Conservation (phyloP, 2,797 vertebrate genomes). For the Leptodactylus fallax region DNA sequence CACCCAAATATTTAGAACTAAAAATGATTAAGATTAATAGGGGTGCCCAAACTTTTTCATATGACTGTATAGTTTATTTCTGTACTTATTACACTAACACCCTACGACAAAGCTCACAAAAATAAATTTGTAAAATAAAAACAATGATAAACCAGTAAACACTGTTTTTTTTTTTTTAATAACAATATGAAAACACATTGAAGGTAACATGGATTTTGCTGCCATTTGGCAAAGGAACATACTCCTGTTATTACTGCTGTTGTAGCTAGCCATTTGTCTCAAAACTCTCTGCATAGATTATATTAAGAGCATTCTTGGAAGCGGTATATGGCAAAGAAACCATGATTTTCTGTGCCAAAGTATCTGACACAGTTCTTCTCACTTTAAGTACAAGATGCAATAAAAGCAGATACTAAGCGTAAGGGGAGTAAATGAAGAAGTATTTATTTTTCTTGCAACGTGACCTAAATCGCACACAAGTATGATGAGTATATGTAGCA, state of each 20-base stretch:
- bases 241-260: slow-evolving; percentile 11
- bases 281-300: slow-evolving; percentile 31
- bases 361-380: slow-evolving; percentile 10
- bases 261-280: background rate
- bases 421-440: background rate
- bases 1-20: no score
- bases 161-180: background rate
- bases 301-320: slow-evolving; percentile 34
- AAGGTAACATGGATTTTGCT: background rate
- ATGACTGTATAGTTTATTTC: no score
- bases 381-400: background rate
- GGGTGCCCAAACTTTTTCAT: no score
- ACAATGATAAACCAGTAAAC: background rate
- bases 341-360: slow-evolving; percentile 13
- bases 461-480: background rate
- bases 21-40: no score
- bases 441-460: background rate
- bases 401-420: background rate
- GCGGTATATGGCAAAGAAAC: background rate
- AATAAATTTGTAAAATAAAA: background rate
- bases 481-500: background rate
- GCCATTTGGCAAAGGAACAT: background rate
- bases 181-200: background rate
- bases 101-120: background rate
- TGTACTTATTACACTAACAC: background rate